phyloP scores from a whole-genome alignment of 2,113 vertebrate species.

The Orthochromis malagaraziensis region DNA sequence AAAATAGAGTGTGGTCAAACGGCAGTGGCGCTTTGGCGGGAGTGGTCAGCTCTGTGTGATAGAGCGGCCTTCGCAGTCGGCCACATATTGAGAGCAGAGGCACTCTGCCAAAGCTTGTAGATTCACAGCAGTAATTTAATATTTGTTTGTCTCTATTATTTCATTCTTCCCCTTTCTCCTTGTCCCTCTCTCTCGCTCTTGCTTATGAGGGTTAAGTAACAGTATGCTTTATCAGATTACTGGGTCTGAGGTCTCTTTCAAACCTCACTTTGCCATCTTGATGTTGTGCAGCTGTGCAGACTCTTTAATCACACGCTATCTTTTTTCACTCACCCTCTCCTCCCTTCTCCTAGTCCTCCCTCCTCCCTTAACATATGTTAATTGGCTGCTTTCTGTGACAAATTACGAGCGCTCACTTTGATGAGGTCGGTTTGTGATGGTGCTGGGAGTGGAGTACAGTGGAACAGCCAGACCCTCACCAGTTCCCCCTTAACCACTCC shows the following conservation, averaged over 20 bases:
- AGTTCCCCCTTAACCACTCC: slow-evolving; percentile 81
- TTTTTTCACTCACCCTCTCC: slow-evolving; percentile 73
- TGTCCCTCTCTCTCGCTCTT: background rate
- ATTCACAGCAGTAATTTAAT: slow-evolving; percentile 71
- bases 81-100: slow-evolving; percentile 38
- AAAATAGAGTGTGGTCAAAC: slow-evolving; percentile 77
- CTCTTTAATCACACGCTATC: slow-evolving; percentile 97
- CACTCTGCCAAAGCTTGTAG: slow-evolving; percentile 66
- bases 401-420: slow-evolving; percentile 98
- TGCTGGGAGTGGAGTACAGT: slow-evolving; percentile 82
- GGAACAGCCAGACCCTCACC: slow-evolving; percentile 84
- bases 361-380: slow-evolving; percentile 91
- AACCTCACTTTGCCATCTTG: slow-evolving; percentile 81
- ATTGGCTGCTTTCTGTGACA: slow-evolving; percentile 99
- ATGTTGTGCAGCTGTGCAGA: slow-evolving; percentile 90
- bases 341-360: slow-evolving; percentile 48
- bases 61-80: slow-evolving; percentile 34
- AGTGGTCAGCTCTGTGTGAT: slow-evolving; percentile 65
- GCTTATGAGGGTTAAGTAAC: slow-evolving; percentile 69
- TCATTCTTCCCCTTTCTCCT: slow-evolving; percentile 25
- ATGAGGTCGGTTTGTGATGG: slow-evolving; percentile 96
- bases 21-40: slow-evolving; percentile 66
- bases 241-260: slow-evolving; percentile 80
- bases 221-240: slow-evolving; percentile 76
- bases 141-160: slow-evolving; percentile 71